Evolutionary conservation across 2,797 vertebrate species (phyloP).

Genomic region (Ispidina lecontei): DNA sequence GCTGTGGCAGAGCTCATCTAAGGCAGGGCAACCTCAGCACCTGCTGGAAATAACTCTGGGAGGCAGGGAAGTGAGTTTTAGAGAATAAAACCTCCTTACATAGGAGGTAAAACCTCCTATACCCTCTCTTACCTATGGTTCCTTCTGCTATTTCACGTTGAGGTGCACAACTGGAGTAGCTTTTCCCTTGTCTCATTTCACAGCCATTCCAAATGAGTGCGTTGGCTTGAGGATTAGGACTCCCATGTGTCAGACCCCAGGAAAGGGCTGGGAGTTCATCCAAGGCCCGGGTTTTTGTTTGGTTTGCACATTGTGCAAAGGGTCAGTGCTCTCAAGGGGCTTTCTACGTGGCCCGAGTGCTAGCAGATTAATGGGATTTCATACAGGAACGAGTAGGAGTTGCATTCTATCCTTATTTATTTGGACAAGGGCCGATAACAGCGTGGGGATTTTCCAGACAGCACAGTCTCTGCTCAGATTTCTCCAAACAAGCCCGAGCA

Average conservation of each 20-base stretch:
- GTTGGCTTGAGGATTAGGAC: not conserved
- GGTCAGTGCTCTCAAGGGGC: not conserved
- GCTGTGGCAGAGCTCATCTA: not conserved
- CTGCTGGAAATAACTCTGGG: not conserved
- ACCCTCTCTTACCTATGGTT: accelerated
- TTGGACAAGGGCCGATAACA: not conserved
- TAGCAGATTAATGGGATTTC: not conserved
- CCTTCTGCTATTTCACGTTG: not conserved
- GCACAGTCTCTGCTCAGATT: not conserved
- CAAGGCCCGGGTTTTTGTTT: conserved; percentile 22
- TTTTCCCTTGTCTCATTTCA: not conserved
- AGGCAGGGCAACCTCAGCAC: not conserved
- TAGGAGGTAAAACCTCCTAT: too few relatives aligned
- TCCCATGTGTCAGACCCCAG: not conserved
- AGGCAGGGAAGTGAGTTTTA: not conserved
- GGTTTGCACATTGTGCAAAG: not conserved
- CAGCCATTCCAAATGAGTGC: not conserved
- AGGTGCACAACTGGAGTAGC: not conserved
- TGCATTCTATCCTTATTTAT: conserved; percentile 27
- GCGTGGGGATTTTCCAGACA: conserved; percentile 33
- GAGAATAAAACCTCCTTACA: not conserved
- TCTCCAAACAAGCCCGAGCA: not conserved
- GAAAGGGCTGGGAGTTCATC: conserved; percentile 11
- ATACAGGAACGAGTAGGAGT: conserved; percentile 12
- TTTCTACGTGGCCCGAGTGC: not conserved